Conservation (phyloP, 2,113 vertebrate genomes). For the Gobiocypris rarus region DNA sequence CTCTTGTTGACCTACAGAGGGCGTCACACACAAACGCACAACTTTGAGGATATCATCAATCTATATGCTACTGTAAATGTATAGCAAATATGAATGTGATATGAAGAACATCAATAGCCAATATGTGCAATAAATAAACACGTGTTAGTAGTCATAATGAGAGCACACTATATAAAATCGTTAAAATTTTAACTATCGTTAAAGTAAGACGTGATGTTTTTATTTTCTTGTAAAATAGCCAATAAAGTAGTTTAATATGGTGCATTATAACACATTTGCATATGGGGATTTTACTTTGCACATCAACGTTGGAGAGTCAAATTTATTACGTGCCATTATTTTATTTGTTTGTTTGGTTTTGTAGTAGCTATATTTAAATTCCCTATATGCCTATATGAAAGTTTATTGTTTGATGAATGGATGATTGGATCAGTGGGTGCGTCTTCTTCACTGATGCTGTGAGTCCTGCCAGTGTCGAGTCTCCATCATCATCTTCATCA, state of each 20-base stretch:
- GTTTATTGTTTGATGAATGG: neutral
- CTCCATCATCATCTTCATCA: constrained; percentile 34
- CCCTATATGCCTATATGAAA: too few relatives aligned
- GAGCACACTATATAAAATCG: neutral
- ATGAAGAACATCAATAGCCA: neutral
- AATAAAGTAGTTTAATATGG: neutral
- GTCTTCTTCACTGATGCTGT: neutral
- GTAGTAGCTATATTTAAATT: neutral
- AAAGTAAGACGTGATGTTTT: neutral
- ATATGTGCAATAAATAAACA: neutral
- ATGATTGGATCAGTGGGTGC: neutral
- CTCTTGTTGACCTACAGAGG: neutral
- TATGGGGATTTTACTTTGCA: neutral
- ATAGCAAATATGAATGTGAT: neutral
- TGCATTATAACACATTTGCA: neutral
- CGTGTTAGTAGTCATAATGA: neutral
- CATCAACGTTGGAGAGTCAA: neutral
- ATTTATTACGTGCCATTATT: neutral
- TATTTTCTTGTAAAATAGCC: neutral
- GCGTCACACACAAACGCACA: neutral
- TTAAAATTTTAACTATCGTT: too few relatives aligned
- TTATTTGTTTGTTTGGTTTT: neutral
- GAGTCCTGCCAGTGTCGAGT: neutral
- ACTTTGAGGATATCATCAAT: neutral
- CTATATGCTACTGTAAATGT: neutral